A percentile compares a stretch with the other conserved stretches of the same genome.
Evolutionary conservation across 2,113 vertebrate genomes (phyloP).

Genomic region (Syngnathus typhle): DNA sequence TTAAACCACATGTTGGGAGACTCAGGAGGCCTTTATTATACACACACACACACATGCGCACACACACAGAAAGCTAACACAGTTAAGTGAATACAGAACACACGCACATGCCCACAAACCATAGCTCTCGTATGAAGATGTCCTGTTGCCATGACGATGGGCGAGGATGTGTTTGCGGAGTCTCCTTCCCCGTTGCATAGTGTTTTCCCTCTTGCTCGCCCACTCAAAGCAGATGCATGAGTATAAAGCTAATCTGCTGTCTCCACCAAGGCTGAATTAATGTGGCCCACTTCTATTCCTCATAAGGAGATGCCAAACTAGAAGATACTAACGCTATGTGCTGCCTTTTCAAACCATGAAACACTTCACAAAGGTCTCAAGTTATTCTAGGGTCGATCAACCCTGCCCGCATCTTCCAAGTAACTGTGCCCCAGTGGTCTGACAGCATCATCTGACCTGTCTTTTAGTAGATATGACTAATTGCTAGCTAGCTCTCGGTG

Average conservation of each 20-base stretch:
- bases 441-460: slow-evolving; percentile 38
- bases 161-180: slow-evolving; percentile 45
- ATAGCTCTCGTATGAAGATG: slow-evolving; percentile 40
- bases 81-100: slow-evolving; percentile 13
- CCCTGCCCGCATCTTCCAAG: slow-evolving; percentile 46
- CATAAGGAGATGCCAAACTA: slow-evolving; percentile 12
- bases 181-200: slow-evolving; percentile 48
- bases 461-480: slow-evolving; percentile 56
- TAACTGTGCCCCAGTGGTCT: slow-evolving; percentile 14
- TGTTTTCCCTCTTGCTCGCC: slow-evolving; percentile 47
- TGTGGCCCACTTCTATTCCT: slow-evolving; percentile 40
- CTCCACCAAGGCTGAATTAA: slow-evolving; percentile 46
- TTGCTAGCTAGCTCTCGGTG: slow-evolving; percentile 17
- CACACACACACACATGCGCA: neutral
- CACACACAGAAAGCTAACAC: slow-evolving; percentile 8
- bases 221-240: slow-evolving; percentile 41
- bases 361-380: slow-evolving; percentile 4
- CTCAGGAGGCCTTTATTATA: slow-evolving; percentile 8
- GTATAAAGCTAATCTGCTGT: slow-evolving; percentile 39
- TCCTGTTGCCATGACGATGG: slow-evolving; percentile 65
- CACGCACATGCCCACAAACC: slow-evolving; percentile 18
- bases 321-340: slow-evolving; percentile 1
- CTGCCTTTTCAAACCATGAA: neutral
- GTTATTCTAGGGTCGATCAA: slow-evolving; percentile 28
- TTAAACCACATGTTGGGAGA: slow-evolving; percentile 13